Evolutionary conservation across 1,140 invertebrate species (phyloP), one percentile per base, ranked within the genome.

Genomic region (Drosophila leontia): DNA sequence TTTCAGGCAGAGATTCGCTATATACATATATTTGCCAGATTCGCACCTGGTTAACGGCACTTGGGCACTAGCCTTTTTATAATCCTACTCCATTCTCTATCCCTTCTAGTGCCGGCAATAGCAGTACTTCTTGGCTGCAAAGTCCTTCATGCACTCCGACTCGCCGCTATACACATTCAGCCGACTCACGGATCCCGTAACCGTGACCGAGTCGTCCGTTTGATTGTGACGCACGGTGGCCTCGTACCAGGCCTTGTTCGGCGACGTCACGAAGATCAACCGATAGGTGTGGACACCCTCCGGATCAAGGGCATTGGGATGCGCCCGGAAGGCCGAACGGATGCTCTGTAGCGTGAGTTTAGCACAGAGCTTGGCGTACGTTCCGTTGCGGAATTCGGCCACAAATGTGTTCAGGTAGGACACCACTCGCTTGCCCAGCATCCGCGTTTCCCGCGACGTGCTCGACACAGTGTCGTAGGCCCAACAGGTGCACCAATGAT

Each of bases 401-500:
- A 92, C 76, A 53, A 56, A 91, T 8, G 76, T 80, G 26, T 95
- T 93, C 3, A 94, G 93, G 60, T 91, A 94, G 34, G 80, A 79
- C 6, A 95, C 87, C 3, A 94, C 91, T 37, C 90, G 94, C 41
- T 94, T 92, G 11, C 94, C 93, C 8, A 94, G 93, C 37, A 92
- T 82, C 0, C 77, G 58, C 3, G 94, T 93, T 15, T 93, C 85
- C 41, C 91, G 80, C 41, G 94, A 92, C 17, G 92, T 92, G 1
- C 92, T 81, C n/a, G 93, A 91, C 19, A 94, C 78, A 0, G 91
- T 75, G 17, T 92, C 85, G 64, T 95, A 95, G 0, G 93, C 88
- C 17, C 94, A 94, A 70, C 97, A 98, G 6, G 95, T 95, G 84
- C 97, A 98, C 96, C 96, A 98, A 78, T 97, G 96, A 47, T 95